Conservation (phyloP, 2,888 invertebrate genomes). For the Napeogenes sylphis region DNA sequence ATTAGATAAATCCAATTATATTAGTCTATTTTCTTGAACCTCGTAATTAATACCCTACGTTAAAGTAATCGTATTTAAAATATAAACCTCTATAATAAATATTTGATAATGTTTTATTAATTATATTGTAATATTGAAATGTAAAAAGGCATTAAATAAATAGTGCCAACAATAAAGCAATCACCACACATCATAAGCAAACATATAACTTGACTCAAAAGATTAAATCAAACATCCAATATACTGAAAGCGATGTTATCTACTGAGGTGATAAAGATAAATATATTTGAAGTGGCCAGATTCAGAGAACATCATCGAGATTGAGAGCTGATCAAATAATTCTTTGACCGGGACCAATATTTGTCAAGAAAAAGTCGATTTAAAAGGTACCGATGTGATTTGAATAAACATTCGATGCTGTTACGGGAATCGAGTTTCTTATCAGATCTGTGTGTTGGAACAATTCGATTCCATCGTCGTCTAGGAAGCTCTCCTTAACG, state of each 20-base stretch:
- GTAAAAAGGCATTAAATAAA: too few relatives aligned
- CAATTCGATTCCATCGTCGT: conserved; percentile 28
- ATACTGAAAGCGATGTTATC: neutral
- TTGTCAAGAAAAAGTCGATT: conserved; percentile 49
- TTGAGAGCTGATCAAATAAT: conserved; percentile 59
- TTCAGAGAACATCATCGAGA: conserved; percentile 44
- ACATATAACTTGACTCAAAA: too few relatives aligned
- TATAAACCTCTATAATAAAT: too few relatives aligned
- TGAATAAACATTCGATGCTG: conserved; percentile 51
- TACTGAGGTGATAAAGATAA: conserved; percentile 16
- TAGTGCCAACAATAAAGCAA: too few relatives aligned
- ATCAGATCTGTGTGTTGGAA: conserved; percentile 33
- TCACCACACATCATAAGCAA: too few relatives aligned
- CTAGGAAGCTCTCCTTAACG: conserved; percentile 26
- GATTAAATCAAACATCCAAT: too few relatives aligned
- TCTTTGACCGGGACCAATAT: conserved; percentile 57
- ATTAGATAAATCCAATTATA: conserved; percentile 1
- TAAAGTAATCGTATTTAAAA: neutral
- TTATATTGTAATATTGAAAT: too few relatives aligned
- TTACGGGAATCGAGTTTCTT: conserved; percentile 38
- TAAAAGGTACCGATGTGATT: conserved; percentile 52
- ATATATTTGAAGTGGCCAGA: neutral
- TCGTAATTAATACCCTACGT: neutral
- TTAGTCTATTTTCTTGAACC: neutral
- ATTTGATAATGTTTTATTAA: too few relatives aligned